Conservation (phyloP, 2,113 vertebrate genomes). For the Melanotaenia duboulayi region DNA sequence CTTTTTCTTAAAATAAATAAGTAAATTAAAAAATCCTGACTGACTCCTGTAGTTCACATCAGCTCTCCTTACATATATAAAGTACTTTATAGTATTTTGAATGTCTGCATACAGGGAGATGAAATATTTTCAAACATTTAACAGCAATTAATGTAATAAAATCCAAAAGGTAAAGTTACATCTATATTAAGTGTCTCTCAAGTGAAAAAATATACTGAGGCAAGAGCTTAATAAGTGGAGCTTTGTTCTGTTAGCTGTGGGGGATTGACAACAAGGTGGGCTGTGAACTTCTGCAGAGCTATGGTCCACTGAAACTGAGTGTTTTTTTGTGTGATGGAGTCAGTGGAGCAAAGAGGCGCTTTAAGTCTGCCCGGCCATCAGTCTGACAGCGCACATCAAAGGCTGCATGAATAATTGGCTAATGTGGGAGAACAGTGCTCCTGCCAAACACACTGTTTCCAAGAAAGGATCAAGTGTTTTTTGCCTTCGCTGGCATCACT, state of each 20-base stretch:
- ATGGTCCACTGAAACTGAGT: constrained; percentile 45
- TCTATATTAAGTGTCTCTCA: not conserved
- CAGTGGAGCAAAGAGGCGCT: constrained; percentile 55
- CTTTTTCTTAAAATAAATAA: too few species aligned
- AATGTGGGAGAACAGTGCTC: constrained; percentile 54
- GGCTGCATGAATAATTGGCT: constrained; percentile 65
- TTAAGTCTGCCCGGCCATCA: constrained; percentile 44
- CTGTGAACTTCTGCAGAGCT: constrained; percentile 33
- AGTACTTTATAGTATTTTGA: not conserved
- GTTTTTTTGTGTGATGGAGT: constrained; percentile 62
- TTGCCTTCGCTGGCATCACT: constrained; percentile 23
- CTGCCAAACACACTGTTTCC: constrained; percentile 45
- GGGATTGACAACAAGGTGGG: constrained; percentile 41
- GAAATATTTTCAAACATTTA: not conserved
- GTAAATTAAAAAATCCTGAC: too few species aligned
- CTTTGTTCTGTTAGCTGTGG: constrained; percentile 37
- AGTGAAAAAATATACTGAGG: constrained; percentile 1
- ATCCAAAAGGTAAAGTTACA: constrained; percentile 1
- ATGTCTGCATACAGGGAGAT: not conserved
- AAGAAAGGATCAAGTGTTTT: constrained; percentile 41
- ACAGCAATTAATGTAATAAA: not conserved
- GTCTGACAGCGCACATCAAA: constrained; percentile 59
- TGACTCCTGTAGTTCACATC: not conserved
- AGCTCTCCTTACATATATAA: not conserved
- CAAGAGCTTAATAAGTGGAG: constrained; percentile 30